Percentiles rank a stretch among this genome's conserved stretches.
phyloP scores from a whole-genome alignment of 2,888 invertebrate species.

The Agrilus mali region DNA sequence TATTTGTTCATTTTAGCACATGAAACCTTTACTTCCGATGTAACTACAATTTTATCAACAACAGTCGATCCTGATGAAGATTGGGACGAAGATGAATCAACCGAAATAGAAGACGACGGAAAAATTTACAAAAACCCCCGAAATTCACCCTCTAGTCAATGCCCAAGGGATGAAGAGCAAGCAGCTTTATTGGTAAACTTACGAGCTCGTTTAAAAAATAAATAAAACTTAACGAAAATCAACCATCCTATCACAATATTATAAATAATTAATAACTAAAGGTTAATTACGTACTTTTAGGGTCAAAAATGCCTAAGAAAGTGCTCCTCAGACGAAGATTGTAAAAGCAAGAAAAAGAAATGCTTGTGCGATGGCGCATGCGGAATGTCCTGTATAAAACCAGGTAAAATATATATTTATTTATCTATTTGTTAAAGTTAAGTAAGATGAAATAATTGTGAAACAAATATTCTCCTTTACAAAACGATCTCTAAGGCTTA shows the following conservation, averaged over 20 bases:
- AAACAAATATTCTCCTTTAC: background rate
- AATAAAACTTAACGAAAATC: background rate
- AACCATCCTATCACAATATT: background rate
- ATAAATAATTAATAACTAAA: no score
- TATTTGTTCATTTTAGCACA: no score
- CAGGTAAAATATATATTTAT: no score
- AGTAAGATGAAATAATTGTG: background rate
- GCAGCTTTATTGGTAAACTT: conserved; percentile 54
- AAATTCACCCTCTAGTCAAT: conserved; percentile 74
- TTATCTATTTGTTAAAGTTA: no score
- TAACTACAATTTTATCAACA: background rate
- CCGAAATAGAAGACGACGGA: conserved; percentile 65
- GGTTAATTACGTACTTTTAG: conserved; percentile 29
- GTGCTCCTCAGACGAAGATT: conserved; percentile 89
- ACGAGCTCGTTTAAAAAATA: conserved; percentile 8
- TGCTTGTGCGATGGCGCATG: conserved; percentile 95
- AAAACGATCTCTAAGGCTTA: background rate
- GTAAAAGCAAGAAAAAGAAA: conserved; percentile 92
- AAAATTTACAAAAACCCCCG: conserved; percentile 78
- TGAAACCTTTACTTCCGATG: no score
- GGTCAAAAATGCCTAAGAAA: conserved; percentile 83
- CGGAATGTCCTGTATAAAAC: conserved; percentile 96
- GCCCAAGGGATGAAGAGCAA: conserved; percentile 77
- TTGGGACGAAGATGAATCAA: conserved; percentile 32
- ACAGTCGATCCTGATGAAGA: conserved; percentile 35